Percentiles rank a stretch among this genome's conserved stretches.
Evolutionary conservation across 1,140 invertebrate genomes (phyloP).

Genomic region (Drosophila paulistorum): DNA sequence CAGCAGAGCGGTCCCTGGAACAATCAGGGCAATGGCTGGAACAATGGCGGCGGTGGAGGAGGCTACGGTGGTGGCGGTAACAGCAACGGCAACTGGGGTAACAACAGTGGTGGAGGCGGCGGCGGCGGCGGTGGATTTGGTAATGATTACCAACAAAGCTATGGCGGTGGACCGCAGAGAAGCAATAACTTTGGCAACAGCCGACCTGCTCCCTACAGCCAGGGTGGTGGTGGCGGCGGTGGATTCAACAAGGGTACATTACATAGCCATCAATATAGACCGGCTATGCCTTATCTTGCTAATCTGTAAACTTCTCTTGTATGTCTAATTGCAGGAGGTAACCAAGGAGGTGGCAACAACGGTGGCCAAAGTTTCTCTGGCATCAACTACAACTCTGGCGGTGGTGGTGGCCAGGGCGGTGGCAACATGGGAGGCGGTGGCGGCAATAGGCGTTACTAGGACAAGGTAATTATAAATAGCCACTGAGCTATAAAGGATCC

Average conservation of each 20-base stretch:
- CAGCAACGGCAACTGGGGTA: constrained; percentile 52
- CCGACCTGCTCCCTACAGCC: constrained; percentile 85
- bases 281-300: neutral
- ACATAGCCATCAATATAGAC: neutral
- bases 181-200: constrained; percentile 86
- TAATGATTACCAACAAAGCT: constrained; percentile 90
- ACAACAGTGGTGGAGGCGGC: constrained; percentile 83
- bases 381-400: constrained; percentile 63
- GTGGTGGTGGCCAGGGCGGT: constrained; percentile 60
- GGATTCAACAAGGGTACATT: constrained; percentile 73
- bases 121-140: constrained; percentile 87
- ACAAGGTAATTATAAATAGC: constrained; percentile 61
- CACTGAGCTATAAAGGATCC: neutral
- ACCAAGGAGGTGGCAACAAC: constrained; percentile 65
- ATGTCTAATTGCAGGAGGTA: constrained; percentile 54
- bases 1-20: constrained; percentile 72
- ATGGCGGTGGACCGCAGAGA: constrained; percentile 88
- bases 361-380: constrained; percentile 63
- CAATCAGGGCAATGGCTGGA: constrained; percentile 78
- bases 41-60: constrained; percentile 78
- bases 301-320: neutral
- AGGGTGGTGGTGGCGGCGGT: constrained; percentile 60
- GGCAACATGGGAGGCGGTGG: constrained; percentile 71
- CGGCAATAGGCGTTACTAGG: constrained; percentile 80
- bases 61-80: constrained; percentile 51